Base-by-base conservation (phyloP, 1,140 invertebrate genomes). In the Penaeus vannamei region DNA sequence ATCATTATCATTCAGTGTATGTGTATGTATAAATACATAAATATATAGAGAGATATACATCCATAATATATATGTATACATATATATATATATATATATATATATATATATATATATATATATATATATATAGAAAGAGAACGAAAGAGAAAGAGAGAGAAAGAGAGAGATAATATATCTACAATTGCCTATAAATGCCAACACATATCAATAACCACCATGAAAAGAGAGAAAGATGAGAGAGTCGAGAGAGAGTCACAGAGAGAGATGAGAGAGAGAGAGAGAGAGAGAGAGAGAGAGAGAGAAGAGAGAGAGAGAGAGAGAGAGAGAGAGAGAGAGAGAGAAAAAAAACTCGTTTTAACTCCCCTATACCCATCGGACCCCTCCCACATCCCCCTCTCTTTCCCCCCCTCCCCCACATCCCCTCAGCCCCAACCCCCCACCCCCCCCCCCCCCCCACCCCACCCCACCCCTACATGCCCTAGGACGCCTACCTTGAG, bases 401-500 rank as follows among this genome's bases (percentile, higher is more conserved):
- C 36, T 46, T 53, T 53, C 36, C 26, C 36, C 2, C 36, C 26
- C 46, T 81, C 46, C 26, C 46, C n/a, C 32, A 23, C 46, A 7
- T 10, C 2, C 53, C 19, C 69, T n/a, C 5, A 3, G 2, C 19
- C 0, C n/a, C 26, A 14, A 4, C 36, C 69, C 20, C 26, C 23
- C n/a, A 17, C 20, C 53, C 61, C 80, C 53, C 59, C n/a, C 22
- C 29, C 59, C 17, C 80, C 59, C 59, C 29, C 59, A 23, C 3
- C 46, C 7, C 29, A 1, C 53, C 59, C n/a, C 22, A 20, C 59
- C 17, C 80, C 59, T 26, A 19, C 59, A 23, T 4, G 22, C 7
- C 29, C 36, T 82, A 99, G 93, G 92, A 99, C 99, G 36, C 98
- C 97, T 81, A 99, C 98, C 93, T 97, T 97, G 92, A 99, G 95